A percentile compares a stretch with the other conserved stretches of the same genome.
Evolutionary conservation across 2,888 invertebrate genomes (phyloP).

Genomic region (Vanessa cardui): DNA sequence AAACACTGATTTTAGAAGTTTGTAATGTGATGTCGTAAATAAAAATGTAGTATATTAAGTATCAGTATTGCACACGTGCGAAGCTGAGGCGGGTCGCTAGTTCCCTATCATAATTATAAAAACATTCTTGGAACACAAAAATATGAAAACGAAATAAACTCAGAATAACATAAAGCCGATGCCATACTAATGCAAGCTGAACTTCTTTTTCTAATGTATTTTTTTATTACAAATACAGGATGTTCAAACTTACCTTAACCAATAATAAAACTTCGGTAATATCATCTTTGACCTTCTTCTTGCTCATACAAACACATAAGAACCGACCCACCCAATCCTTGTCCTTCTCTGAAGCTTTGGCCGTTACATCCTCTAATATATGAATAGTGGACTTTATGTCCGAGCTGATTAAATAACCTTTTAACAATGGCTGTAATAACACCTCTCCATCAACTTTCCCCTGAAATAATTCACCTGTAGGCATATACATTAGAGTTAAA

Average conservation of each 20-base stretch:
- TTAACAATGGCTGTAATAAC: slow-evolving; percentile 73
- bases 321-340: slow-evolving; percentile 84
- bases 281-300: slow-evolving; percentile 69
- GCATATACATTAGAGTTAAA: background rate
- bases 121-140: too few species aligned
- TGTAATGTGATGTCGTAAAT: too few species aligned
- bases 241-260: slow-evolving; percentile 59
- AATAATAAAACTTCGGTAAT: slow-evolving; percentile 64
- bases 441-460: slow-evolving; percentile 78
- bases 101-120: too few species aligned
- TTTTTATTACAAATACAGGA: too few species aligned
- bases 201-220: too few species aligned
- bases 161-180: too few species aligned
- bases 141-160: too few species aligned
- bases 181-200: too few species aligned
- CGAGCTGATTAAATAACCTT: slow-evolving; percentile 72
- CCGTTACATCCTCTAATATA: slow-evolving; percentile 73
- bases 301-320: slow-evolving; percentile 72
- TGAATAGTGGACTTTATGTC: slow-evolving; percentile 73
- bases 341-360: slow-evolving; percentile 65
- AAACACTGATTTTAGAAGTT: too few species aligned
- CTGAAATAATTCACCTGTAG: slow-evolving; percentile 70
- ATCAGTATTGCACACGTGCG: too few species aligned
- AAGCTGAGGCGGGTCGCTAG: too few species aligned
- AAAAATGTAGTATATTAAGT: too few species aligned